phyloP scores from a whole-genome alignment of 2,888 invertebrate genomes.

The Cremastobaeus sp. region DNA sequence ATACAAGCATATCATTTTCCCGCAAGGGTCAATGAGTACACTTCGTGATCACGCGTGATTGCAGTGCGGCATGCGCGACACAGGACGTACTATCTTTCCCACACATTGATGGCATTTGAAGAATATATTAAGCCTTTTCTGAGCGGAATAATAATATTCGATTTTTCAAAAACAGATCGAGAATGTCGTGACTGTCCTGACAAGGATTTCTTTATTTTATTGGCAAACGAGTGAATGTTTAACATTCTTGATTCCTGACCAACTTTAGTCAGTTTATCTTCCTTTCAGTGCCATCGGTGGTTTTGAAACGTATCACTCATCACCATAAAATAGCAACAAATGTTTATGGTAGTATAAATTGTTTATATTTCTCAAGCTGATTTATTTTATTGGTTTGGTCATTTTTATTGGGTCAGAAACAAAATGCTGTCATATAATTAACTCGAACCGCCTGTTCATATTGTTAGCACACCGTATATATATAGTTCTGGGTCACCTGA shows the following conservation, averaged over 20 bases:
- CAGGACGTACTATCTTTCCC: constrained; percentile 38
- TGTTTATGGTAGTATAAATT: too few species aligned
- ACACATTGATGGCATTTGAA: constrained; percentile 29
- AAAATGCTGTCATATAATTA: too few species aligned
- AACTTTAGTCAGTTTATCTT: constrained; percentile 3
- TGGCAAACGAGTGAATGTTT: constrained; percentile 1
- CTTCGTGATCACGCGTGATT: constrained; percentile 37
- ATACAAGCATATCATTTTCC: constrained; percentile 45
- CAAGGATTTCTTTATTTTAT: constrained; percentile 10
- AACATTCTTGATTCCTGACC: constrained; percentile 11
- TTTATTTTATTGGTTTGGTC: too few species aligned
- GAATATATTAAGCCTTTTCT: constrained; percentile 34
- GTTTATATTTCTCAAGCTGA: too few species aligned
- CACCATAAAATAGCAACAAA: too few species aligned
- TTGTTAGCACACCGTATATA: too few species aligned
- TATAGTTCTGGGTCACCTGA: constrained; percentile 9
- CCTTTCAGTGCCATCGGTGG: too few species aligned
- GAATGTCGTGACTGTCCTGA: background rate
- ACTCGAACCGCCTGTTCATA: too few species aligned
- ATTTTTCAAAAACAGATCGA: constrained; percentile 23
- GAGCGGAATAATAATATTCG: constrained; percentile 20
- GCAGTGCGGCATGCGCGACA: constrained; percentile 18
- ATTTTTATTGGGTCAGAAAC: too few species aligned
- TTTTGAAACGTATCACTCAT: too few species aligned
- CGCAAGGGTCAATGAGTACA: constrained; percentile 48